phyloP scores from a whole-genome alignment of 2,797 vertebrate species.

The Enteromius treurensis region DNA sequence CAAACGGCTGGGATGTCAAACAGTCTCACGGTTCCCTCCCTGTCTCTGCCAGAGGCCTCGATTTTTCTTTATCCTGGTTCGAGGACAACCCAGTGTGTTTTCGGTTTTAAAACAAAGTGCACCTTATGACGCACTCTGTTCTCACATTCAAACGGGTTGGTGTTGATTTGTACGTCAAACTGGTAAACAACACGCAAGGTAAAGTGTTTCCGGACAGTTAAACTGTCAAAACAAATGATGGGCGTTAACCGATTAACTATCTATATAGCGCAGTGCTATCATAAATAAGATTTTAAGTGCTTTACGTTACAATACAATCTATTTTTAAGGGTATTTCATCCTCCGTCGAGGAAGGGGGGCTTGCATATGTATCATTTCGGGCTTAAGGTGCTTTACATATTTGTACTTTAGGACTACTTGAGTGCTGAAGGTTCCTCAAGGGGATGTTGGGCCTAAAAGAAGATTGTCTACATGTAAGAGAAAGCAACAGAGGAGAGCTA shows the following conservation, averaged over 20 bases:
- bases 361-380: constrained; percentile 66
- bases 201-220: constrained; percentile 51
- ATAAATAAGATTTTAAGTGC: constrained; percentile 80
- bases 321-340: constrained; percentile 66
- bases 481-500: constrained; percentile 36
- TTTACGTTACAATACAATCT: constrained; percentile 79
- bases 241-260: constrained; percentile 18
- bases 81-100: constrained; percentile 76
- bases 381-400: constrained; percentile 60
- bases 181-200: constrained; percentile 73
- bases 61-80: constrained; percentile 67
- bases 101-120: constrained; percentile 77
- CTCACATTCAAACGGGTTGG: constrained; percentile 74
- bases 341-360: not conserved
- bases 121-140: constrained; percentile 73
- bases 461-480: constrained; percentile 31
- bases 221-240: constrained; percentile 29
- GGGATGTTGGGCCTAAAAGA: not conserved
- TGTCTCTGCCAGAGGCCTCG: constrained; percentile 38
- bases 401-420: constrained; percentile 11
- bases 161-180: constrained; percentile 67
- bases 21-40: constrained; percentile 40
- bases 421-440: constrained; percentile 5
- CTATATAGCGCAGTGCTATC: constrained; percentile 54
- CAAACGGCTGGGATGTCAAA: constrained; percentile 38